Conservation (phyloP, 2,797 vertebrate genomes). For the Martes flavigula region DNA sequence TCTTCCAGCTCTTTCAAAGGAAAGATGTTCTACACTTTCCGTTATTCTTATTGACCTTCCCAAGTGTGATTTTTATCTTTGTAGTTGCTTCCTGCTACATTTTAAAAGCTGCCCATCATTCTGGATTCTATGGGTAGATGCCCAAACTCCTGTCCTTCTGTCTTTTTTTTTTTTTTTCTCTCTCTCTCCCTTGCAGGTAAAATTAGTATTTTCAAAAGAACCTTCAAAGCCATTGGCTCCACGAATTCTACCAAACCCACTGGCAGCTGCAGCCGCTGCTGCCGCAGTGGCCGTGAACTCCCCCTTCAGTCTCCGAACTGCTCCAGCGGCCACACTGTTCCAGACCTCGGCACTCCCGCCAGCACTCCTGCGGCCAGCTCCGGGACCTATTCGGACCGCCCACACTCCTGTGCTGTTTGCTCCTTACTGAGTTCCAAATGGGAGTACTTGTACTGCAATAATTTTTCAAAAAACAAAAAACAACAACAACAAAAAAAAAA, state of each 20-base stretch:
- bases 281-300: constrained; percentile 90
- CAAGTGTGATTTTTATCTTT: not conserved
- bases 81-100: not conserved
- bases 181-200: constrained; percentile 86
- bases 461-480: constrained; percentile 86
- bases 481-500: constrained; percentile 71
- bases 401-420: constrained; percentile 96
- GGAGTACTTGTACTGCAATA: constrained; percentile 93
- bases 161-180: constrained; percentile 37
- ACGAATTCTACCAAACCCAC: constrained; percentile 91
- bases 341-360: constrained; percentile 92
- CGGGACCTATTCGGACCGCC: constrained; percentile 96
- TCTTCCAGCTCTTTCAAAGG: not conserved
- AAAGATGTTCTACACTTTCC: not conserved
- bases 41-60: not conserved
- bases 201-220: constrained; percentile 93
- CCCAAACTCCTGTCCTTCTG: constrained; percentile 49
- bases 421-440: constrained; percentile 91
- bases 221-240: constrained; percentile 90
- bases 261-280: constrained; percentile 89
- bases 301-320: constrained; percentile 91
- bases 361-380: constrained; percentile 94
- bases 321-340: constrained; percentile 91
- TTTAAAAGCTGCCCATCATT: not conserved
- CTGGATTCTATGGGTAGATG: not conserved